Conservation (phyloP, 2,888 invertebrate species). For the Girardia tigrina region DNA sequence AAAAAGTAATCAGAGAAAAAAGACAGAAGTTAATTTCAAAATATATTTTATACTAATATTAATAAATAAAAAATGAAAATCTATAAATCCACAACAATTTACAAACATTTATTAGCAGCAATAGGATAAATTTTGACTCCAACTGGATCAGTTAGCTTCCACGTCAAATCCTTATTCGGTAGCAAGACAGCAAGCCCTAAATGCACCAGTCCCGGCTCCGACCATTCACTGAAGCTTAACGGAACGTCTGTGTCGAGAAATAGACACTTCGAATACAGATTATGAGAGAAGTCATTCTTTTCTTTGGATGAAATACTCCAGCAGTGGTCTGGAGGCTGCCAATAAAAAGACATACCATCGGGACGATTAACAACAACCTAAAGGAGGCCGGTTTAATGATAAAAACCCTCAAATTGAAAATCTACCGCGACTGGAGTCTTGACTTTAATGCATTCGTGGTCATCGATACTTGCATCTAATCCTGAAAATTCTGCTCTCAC, state of each 20-base stretch:
- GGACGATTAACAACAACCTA: neutral
- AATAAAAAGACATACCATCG: constrained; percentile 2
- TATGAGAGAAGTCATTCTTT: too few species aligned
- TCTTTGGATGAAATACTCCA: too few species aligned
- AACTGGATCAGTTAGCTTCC: neutral
- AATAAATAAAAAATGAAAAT: too few species aligned
- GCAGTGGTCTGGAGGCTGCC: neutral
- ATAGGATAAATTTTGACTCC: neutral
- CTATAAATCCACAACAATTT: too few species aligned
- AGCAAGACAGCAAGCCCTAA: neutral
- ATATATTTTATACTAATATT: too few species aligned
- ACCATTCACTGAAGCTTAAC: neutral
- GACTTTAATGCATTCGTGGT: neutral
- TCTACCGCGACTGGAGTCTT: neutral
- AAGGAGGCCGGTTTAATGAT: too few species aligned
- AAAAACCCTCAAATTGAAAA: neutral
- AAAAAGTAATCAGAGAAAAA: too few species aligned
- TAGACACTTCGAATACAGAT: too few species aligned
- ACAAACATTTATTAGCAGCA: neutral
- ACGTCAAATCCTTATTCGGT: neutral
- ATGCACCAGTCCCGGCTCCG: constrained; percentile 9
- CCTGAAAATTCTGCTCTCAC: neutral
- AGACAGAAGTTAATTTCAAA: too few species aligned
- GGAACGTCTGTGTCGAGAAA: neutral
- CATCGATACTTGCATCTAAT: neutral